Evolutionary conservation across 2,113 vertebrate genomes (phyloP), one percentile per base, ranked within the genome.

Genomic region (Cephalopholis sonnerati): DNA sequence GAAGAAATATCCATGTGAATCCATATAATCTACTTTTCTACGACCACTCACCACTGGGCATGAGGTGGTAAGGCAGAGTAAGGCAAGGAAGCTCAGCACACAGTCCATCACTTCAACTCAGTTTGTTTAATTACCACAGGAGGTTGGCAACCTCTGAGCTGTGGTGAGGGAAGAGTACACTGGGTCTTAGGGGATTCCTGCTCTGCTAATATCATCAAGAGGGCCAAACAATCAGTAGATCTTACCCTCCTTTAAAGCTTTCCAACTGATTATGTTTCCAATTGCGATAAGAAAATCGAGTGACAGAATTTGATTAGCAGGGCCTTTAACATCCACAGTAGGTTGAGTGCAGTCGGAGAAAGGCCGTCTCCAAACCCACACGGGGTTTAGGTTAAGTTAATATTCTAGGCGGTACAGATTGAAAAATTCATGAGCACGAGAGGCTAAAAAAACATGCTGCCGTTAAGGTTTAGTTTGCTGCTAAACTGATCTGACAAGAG

Each of bases 401-500:
- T 88, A 87, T 84, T 85, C 59, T 32, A 74, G 88, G 79, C 15
- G 4, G 81, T 68, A 59, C 66, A 57, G 79, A 65, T 32, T 92
- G 69, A 94, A 92, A 92, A 83, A 91, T 91, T 83, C 79, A 92
- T 90, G 82, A 85, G 78, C 29, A 67, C 0, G 20, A 76, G 72
- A 61, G 62, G 58, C 61, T 68, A 76, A 86, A 83, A 85, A 82
- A 79, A 69, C 62, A 53, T 7, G 25, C 77, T 86, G 84, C 79
- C 67, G 44, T 75, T 55, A 44, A 55, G 74, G 72, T 85, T 90
- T 73, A 64, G 77, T 82, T 84, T 87, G 84, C 81, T 46, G 74
- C 80, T 91, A 91, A 93, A 88, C 74, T 63, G 85, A 91, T 92
- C 39, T 89, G 91, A 93, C 85, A 85, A 67, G 78, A 72, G 62